A percentile compares a stretch with the other conserved stretches of the same genome.
Evolutionary conservation across 2,888 invertebrate genomes (phyloP).

Genomic region (Standfussiana lucernea): DNA sequence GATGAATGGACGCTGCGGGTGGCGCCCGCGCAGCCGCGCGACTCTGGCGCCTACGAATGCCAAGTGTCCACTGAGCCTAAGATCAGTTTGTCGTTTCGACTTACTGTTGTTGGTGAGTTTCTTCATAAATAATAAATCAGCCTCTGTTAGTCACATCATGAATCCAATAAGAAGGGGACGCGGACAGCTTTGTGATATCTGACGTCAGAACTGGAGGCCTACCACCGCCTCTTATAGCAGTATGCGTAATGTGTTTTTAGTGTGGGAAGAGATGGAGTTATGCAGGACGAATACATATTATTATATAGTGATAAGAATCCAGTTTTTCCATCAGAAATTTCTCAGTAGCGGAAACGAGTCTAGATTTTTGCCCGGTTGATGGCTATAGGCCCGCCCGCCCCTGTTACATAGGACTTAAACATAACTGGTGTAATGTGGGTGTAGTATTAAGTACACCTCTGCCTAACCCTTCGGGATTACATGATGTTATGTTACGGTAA

Average conservation of each 20-base stretch:
- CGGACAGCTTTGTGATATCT: not conserved
- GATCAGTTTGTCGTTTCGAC: slow-evolving; percentile 93
- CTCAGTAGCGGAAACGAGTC: too few species aligned
- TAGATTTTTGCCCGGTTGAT: too few species aligned
- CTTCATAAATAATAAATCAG: not conserved
- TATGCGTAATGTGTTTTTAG: not conserved
- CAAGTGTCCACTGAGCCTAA: slow-evolving; percentile 98
- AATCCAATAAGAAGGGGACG: not conserved
- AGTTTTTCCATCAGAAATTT: too few species aligned
- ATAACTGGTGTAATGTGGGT: too few species aligned
- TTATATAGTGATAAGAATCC: too few species aligned
- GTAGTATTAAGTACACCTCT: too few species aligned
- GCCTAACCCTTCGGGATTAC: too few species aligned
- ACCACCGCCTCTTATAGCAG: not conserved
- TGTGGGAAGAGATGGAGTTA: not conserved
- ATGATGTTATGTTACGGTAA: too few species aligned
- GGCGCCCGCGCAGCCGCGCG: slow-evolving; percentile 92
- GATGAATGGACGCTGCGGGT: slow-evolving; percentile 92
- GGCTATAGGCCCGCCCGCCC: too few species aligned
- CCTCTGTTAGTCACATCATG: not conserved
- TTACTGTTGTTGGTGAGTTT: slow-evolving; percentile 94
- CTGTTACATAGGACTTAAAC: too few species aligned
- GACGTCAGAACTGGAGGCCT: not conserved
- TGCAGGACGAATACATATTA: not conserved
- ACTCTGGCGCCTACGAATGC: slow-evolving; percentile 97